phyloP scores from a whole-genome alignment of 2,888 invertebrate species.

The Drosophila paucipuncta region DNA sequence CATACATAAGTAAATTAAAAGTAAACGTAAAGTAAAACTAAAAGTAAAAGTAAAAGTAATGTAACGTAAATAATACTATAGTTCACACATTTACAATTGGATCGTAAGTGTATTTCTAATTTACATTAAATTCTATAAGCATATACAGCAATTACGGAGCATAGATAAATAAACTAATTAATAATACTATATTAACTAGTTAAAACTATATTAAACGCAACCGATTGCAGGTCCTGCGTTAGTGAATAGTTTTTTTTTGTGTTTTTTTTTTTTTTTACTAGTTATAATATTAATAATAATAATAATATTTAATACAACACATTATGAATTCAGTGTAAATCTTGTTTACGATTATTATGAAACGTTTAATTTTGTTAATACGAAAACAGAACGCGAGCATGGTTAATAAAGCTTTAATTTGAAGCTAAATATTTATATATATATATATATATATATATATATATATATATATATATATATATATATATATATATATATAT shows the following conservation, averaged over 20 bases:
- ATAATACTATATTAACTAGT: constrained; percentile 34
- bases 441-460: constrained; percentile 48
- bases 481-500: no score
- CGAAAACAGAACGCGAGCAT: constrained; percentile 84
- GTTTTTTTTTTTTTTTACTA: constrained; percentile 54
- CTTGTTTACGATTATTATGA: constrained; percentile 72
- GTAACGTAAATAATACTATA: constrained; percentile 32
- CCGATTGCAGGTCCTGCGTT: constrained; percentile 27
- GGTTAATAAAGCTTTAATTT: constrained; percentile 85
- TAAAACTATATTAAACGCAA: constrained; percentile 26
- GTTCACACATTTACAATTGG: constrained; percentile 55
- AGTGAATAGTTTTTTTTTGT: constrained; percentile 29
- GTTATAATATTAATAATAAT: constrained; percentile 43
- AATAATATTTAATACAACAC: constrained; percentile 40
- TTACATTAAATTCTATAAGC: constrained; percentile 51
- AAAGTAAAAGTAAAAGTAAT: constrained; percentile 7
- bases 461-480: background rate
- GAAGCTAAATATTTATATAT: constrained; percentile 81
- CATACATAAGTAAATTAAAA: constrained; percentile 19
- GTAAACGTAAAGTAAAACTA: background rate
- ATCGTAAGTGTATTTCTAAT: constrained; percentile 51
- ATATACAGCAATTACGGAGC: constrained; percentile 42
- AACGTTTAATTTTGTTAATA: constrained; percentile 83
- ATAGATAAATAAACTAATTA: constrained; percentile 41
- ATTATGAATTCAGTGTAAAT: constrained; percentile 58